These are phyloP conservation scores for Aproaerema taeniolella DNA, from an alignment of 2,888 invertebrate species.

Conservation along the genomic window DNA sequence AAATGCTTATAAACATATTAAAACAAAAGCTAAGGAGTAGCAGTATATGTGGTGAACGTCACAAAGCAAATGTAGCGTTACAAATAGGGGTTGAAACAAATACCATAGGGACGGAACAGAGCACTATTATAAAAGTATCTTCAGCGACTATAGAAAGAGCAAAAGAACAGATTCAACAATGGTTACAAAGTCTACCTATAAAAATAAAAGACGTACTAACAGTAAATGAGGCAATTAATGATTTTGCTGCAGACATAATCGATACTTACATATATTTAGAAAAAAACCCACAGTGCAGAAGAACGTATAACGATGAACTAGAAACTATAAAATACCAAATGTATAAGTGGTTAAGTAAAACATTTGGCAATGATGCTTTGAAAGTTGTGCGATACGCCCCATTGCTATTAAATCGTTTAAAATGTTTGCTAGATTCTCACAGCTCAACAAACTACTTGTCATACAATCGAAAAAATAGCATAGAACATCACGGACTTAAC, in stretches of 20 bases:
- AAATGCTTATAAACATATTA: slow-evolving; percentile 3
- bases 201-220: slow-evolving; percentile 11
- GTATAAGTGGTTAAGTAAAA: slow-evolving; percentile 53
- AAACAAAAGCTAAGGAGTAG: slow-evolving; percentile 13
- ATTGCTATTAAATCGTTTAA: slow-evolving; percentile 24
- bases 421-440: no score
- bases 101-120: background rate
- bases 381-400: slow-evolving; percentile 37
- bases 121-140: background rate
- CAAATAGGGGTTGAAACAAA: background rate
- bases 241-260: slow-evolving; percentile 50
- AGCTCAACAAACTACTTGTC: no score
- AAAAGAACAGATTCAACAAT: slow-evolving; percentile 18
- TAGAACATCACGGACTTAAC: no score
- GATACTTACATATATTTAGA: slow-evolving; percentile 50
- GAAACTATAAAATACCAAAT: slow-evolving; percentile 55
- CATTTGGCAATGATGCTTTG: slow-evolving; percentile 36
- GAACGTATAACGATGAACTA: slow-evolving; percentile 32
- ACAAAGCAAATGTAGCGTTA: background rate
- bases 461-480: no score
- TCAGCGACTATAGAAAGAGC: slow-evolving; percentile 9
- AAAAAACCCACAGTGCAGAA: slow-evolving; percentile 27
- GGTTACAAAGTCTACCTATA: slow-evolving; percentile 14
- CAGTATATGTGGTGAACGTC: slow-evolving; percentile 1
- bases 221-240: slow-evolving; percentile 26